Conservation (phyloP, 2,113 vertebrate genomes). For the Tenebrosternarchus preto region DNA sequence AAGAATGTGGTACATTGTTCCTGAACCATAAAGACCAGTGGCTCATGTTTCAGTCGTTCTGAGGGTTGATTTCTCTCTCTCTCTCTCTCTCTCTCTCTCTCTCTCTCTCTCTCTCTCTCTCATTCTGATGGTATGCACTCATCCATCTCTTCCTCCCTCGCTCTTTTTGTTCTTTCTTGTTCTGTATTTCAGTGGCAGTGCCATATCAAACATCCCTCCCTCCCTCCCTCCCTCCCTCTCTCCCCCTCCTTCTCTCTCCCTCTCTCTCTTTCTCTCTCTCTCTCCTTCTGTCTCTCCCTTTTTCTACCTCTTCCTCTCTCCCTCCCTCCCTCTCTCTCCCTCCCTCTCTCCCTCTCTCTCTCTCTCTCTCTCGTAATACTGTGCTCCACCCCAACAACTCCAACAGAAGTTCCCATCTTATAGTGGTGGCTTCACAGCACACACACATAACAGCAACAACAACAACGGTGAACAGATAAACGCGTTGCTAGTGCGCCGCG, state of each 20-base stretch:
- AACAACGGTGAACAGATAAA: too few species aligned
- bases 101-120: background rate
- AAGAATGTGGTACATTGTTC: conserved; percentile 74
- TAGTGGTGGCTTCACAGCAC: too few species aligned
- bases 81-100: conserved; percentile 34
- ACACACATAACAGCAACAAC: too few species aligned
- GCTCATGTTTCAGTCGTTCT: conserved; percentile 61
- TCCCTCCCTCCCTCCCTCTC: background rate
- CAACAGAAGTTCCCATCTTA: too few species aligned
- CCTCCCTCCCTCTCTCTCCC: background rate
- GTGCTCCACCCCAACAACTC: too few species aligned
- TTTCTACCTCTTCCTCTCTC: conserved; percentile 6
- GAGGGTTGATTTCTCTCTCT: conserved; percentile 31
- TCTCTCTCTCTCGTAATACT: conserved; percentile 14
- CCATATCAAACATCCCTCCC: too few species aligned
- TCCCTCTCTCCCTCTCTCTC: conserved; percentile 34
- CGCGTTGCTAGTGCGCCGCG: too few species aligned
- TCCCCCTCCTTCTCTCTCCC: background rate
- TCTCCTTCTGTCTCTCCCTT: background rate
- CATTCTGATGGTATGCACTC: conserved; percentile 54
- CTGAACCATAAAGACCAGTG: conserved; percentile 63
- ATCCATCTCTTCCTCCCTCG: conserved; percentile 30
- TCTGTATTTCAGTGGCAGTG: background rate
- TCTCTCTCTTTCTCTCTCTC: conserved; percentile 1
- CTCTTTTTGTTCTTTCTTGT: background rate